Percentiles rank a stretch among this genome's conserved stretches.
Conservation (phyloP, 2,797 vertebrate genomes). For the Sphaeramia orbicularis region DNA sequence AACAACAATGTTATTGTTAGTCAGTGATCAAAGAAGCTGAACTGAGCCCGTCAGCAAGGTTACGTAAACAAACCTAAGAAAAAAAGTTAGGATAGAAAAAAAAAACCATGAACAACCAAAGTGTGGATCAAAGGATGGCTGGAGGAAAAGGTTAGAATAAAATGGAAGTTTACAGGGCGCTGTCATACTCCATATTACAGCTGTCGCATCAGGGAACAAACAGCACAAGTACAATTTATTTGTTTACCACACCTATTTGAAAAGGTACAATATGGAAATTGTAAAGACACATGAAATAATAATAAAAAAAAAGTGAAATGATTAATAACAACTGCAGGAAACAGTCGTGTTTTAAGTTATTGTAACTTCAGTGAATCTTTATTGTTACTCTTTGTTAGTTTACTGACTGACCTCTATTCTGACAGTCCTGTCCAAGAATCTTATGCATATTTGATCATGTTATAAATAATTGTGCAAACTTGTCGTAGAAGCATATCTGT, state of each 20-base stretch:
- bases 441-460: too few relatives aligned
- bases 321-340: background rate
- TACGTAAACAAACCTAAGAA: slow-evolving; percentile 22
- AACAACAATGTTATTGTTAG: slow-evolving; percentile 25
- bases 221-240: background rate
- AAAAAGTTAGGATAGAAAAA: background rate
- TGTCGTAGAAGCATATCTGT: too few relatives aligned
- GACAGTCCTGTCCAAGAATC: too few relatives aligned
- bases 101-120: background rate
- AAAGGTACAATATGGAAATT: background rate
- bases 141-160: slow-evolving; percentile 7
- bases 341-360: too few relatives aligned
- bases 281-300: background rate
- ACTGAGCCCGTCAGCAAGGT: slow-evolving; percentile 34
- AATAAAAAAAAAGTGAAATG: background rate
- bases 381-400: too few relatives aligned
- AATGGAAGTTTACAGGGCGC: slow-evolving; percentile 10
- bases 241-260: background rate
- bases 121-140: slow-evolving; percentile 33
- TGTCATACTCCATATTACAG: slow-evolving; percentile 1
- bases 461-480: too few relatives aligned
- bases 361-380: too few relatives aligned
- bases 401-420: too few relatives aligned
- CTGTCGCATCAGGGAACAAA: background rate
- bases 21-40: slow-evolving; percentile 42